Percentiles rank a stretch among this genome's conserved stretches.
These are phyloP conservation scores for Cydia splendana DNA, from an alignment of 1,140 invertebrate species.

Conservation along the genomic window DNA sequence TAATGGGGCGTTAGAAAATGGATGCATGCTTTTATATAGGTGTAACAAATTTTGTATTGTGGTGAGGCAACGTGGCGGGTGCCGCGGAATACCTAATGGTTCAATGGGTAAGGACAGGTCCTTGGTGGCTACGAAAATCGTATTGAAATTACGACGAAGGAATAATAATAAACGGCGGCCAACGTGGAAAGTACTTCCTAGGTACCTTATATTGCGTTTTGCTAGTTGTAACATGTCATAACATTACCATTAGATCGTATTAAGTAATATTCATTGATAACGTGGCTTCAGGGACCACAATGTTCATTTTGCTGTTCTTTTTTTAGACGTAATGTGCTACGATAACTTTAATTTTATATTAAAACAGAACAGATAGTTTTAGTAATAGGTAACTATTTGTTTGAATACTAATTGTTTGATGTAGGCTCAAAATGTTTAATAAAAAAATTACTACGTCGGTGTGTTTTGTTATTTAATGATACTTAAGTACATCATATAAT, in stretches of 20 bases:
- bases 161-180: conserved; percentile 72
- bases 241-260: background rate
- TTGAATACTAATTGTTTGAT: too few species aligned
- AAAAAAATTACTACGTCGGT: too few species aligned
- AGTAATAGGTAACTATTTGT: too few species aligned
- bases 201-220: conserved; percentile 37
- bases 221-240: background rate
- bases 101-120: conserved; percentile 72
- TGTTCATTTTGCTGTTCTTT: too few species aligned
- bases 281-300: background rate
- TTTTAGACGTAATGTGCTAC: too few species aligned
- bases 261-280: background rate
- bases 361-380: too few species aligned
- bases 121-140: conserved; percentile 78
- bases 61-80: conserved; percentile 69
- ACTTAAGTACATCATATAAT: too few species aligned
- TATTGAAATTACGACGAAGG: conserved; percentile 70
- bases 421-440: too few species aligned
- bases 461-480: too few species aligned
- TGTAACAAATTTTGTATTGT: conserved; percentile 78
- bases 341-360: too few species aligned
- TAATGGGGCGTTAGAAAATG: conserved; percentile 71
- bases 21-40: conserved; percentile 75
- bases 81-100: conserved; percentile 75
- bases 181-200: conserved; percentile 60